A percentile compares a stretch with the other conserved stretches of the same genome.
Conservation (phyloP, 1,140 invertebrate genomes). For the Halictus rubicundus region DNA sequence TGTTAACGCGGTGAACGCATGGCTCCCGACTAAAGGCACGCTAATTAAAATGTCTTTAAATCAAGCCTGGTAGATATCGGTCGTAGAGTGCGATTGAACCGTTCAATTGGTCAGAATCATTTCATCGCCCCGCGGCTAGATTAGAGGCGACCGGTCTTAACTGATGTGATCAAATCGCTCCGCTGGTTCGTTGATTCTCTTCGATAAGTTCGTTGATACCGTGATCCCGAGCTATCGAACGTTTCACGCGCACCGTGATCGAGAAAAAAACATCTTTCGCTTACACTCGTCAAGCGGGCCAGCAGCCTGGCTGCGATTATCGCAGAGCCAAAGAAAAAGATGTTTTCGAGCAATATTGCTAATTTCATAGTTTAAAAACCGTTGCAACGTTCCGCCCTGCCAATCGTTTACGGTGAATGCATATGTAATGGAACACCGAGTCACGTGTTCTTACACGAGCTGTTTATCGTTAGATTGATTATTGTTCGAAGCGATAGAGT, state of each 20-base stretch:
- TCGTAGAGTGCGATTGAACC: conserved; percentile 20
- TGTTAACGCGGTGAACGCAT: conserved; percentile 5
- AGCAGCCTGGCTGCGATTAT: too few relatives aligned
- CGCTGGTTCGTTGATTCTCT: not conserved
- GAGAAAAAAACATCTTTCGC: not conserved
- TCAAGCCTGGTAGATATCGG: conserved; percentile 22
- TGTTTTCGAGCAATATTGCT: too few relatives aligned
- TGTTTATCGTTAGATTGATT: too few relatives aligned
- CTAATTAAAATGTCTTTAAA: conserved; percentile 63
- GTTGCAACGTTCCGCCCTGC: too few relatives aligned
- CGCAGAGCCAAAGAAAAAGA: too few relatives aligned
- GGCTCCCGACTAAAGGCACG: conserved; percentile 31
- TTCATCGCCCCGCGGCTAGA: conserved; percentile 23
- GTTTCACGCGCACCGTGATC: not conserved
- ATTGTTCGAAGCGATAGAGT: too few relatives aligned
- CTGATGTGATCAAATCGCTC: not conserved
- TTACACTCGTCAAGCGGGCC: too few relatives aligned
- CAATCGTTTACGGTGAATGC: too few relatives aligned
- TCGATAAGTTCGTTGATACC: not conserved
- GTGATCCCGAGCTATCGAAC: too few relatives aligned
- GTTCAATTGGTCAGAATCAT: conserved; percentile 64
- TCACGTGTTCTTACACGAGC: too few relatives aligned
- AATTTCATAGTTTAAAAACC: too few relatives aligned
- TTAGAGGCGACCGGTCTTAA: conserved; percentile 12
- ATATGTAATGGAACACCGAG: too few relatives aligned